A percentile compares a stretch with the other conserved stretches of the same genome.
phyloP scores from a whole-genome alignment of 2,888 invertebrate genomes.

The Fragum whitleyi region DNA sequence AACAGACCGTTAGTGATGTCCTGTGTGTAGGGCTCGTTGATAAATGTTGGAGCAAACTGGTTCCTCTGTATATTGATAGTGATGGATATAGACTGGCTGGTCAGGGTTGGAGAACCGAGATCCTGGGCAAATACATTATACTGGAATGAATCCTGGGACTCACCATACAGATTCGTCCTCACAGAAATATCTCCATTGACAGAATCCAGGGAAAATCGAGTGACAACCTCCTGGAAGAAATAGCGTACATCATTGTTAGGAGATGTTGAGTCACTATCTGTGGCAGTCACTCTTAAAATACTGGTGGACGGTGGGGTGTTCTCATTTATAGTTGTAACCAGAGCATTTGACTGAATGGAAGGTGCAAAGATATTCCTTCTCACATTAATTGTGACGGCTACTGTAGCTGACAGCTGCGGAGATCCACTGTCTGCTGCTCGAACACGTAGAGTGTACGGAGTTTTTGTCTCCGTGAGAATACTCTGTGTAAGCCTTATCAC shows the following conservation, averaged over 20 bases:
- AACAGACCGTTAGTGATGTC: slow-evolving; percentile 64
- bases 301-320: slow-evolving; percentile 71
- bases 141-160: slow-evolving; percentile 59
- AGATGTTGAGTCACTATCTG: slow-evolving; percentile 72
- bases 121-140: slow-evolving; percentile 70
- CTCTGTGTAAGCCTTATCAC: slow-evolving; percentile 2
- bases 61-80: slow-evolving; percentile 75
- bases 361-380: slow-evolving; percentile 76
- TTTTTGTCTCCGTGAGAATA: slow-evolving; percentile 52
- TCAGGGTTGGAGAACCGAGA: slow-evolving; percentile 49
- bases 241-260: slow-evolving; percentile 71
- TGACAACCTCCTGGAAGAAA: slow-evolving; percentile 60
- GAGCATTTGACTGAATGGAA: slow-evolving; percentile 25
- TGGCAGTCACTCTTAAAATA: slow-evolving; percentile 72
- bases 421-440: slow-evolving; percentile 75
- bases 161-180: slow-evolving; percentile 64
- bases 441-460: slow-evolving; percentile 47
- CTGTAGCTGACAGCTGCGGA: slow-evolving; percentile 70
- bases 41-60: slow-evolving; percentile 74
- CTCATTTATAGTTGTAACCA: slow-evolving; percentile 70
- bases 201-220: slow-evolving; percentile 65
- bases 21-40: slow-evolving; percentile 66
- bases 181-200: slow-evolving; percentile 68
- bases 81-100: slow-evolving; percentile 64
- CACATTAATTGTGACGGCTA: slow-evolving; percentile 71